phyloP scores from a whole-genome alignment of 2,113 vertebrate genomes.

The Urocynchramus pylzowi region DNA sequence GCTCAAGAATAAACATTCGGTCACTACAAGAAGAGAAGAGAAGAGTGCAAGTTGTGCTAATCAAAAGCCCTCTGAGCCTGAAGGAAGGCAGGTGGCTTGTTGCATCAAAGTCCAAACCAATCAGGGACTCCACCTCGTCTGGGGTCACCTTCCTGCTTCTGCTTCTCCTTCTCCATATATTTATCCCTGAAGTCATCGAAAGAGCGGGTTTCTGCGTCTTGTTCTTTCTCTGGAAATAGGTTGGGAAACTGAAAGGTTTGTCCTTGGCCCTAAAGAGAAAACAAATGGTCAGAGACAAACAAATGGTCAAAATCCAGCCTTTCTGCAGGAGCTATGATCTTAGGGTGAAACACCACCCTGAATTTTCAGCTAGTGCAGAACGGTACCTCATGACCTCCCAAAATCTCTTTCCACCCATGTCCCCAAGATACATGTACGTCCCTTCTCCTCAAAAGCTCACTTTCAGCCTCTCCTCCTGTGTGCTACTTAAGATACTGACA shows the following conservation, averaged over 20 bases:
- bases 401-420: neutral
- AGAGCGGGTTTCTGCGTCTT: slow-evolving; percentile 50
- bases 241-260: slow-evolving; percentile 93
- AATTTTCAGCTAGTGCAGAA: slow-evolving; percentile 11
- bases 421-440: neutral
- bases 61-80: slow-evolving; percentile 11
- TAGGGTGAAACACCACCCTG: neutral
- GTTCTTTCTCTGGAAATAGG: slow-evolving; percentile 82
- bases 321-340: slow-evolving; percentile 8
- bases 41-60: neutral
- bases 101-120: slow-evolving; percentile 89
- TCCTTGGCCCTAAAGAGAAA: slow-evolving; percentile 79
- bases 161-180: slow-evolving; percentile 78
- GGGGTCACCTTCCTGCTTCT: slow-evolving; percentile 79
- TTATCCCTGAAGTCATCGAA: slow-evolving; percentile 73
- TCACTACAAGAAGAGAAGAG: neutral
- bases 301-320: no score
- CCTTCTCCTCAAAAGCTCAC: neutral
- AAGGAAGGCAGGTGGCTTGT: slow-evolving; percentile 23
- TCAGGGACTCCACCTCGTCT: slow-evolving; percentile 83
- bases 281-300: slow-evolving; percentile 52
- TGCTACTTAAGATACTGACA: neutral
- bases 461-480: neutral
- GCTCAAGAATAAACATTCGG: neutral
- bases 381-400: neutral